Conservation (phyloP, 1,140 invertebrate species). For the Reticulitermes speratus region DNA sequence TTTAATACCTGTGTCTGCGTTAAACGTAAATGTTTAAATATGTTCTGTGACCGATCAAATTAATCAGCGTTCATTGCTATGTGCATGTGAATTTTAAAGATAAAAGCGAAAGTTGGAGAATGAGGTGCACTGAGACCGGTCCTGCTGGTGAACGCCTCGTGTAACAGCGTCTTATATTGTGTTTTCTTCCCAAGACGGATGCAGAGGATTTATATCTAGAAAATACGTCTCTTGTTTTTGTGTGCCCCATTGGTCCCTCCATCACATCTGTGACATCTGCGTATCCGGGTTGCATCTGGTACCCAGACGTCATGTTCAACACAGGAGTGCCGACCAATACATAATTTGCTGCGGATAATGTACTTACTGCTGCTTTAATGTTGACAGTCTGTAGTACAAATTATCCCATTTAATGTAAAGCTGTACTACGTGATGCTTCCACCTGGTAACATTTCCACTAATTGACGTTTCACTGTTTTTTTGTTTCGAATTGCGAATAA, state of each 20-base stretch:
- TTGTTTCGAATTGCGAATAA: too few relatives aligned
- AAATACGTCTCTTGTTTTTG: not conserved
- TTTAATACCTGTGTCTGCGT: not conserved
- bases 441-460: too few relatives aligned
- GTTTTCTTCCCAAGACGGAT: not conserved
- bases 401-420: too few relatives aligned
- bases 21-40: not conserved
- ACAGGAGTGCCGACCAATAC: not conserved
- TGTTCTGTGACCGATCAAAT: not conserved
- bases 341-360: not conserved
- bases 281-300: not conserved
- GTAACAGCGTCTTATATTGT: not conserved
- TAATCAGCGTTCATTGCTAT: not conserved
- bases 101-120: too few relatives aligned
- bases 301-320: not conserved
- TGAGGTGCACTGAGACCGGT: too few relatives aligned
- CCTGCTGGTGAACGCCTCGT: not conserved
- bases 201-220: not conserved
- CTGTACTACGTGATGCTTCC: too few relatives aligned
- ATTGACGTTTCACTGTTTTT: too few relatives aligned
- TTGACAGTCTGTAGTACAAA: too few relatives aligned
- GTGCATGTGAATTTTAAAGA: not conserved
- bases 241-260: not conserved
- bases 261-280: not conserved
- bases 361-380: too few relatives aligned